These are phyloP conservation scores for Sphaerodactylus townsendi DNA, from an alignment of 2,113 vertebrate species.

Conservation along the genomic window DNA sequence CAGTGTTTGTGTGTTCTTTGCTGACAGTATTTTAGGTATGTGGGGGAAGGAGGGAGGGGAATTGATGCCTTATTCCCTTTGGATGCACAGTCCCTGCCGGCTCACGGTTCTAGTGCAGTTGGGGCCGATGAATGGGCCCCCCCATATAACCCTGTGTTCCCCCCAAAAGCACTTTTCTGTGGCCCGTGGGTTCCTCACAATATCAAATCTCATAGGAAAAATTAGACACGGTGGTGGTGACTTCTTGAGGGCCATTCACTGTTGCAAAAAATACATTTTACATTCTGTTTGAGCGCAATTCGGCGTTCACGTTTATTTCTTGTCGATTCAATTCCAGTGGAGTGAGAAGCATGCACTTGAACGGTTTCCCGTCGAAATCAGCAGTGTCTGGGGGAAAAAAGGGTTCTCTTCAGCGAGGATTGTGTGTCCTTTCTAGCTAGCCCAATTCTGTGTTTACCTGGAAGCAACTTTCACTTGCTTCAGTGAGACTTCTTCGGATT, in stretches of 20 bases:
- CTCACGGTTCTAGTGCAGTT: not conserved
- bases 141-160: not conserved
- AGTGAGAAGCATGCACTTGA: not conserved
- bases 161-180: not conserved
- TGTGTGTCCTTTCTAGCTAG: not conserved
- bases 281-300: not conserved
- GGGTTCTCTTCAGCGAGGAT: not conserved
- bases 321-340: not conserved
- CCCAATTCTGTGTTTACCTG: not conserved
- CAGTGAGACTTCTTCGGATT: not conserved
- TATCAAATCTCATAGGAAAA: not conserved
- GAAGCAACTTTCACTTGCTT: not conserved
- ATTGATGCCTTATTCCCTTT: not conserved
- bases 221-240: not conserved
- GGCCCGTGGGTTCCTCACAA: not conserved
- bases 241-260: not conserved
- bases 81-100: not conserved
- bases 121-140: not conserved
- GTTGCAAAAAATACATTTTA: too few species aligned
- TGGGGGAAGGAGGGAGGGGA: not conserved
- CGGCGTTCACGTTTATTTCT: not conserved
- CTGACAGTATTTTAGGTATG: constrained; percentile 8
- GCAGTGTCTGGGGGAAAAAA: not conserved
- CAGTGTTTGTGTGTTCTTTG: constrained; percentile 1
- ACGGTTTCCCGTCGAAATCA: not conserved